Evolutionary conservation across 1,140 invertebrate genomes (phyloP), one percentile per base, ranked within the genome.

Genomic region (Philotrypesis tridentata): DNA sequence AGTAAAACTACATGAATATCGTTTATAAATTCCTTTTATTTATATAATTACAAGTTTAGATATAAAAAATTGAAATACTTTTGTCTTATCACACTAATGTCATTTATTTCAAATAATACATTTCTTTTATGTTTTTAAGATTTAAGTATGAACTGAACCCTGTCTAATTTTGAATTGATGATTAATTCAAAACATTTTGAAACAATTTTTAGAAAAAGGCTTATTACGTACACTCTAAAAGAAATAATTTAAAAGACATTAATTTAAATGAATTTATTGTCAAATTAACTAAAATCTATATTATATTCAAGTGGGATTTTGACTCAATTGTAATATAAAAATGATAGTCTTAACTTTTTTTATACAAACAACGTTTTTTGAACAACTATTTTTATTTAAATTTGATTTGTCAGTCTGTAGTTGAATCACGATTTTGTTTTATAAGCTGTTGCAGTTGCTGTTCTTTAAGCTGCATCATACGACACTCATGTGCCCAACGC

Each of bases 401-500:
- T 79, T 60, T 71, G 9, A 37, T 60, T 71, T 17, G 12, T 2
- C n/a, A 27, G 11, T 4, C 5, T 63, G 31, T n/a, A 68, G 37
- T 71, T 73, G 40, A 67, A 17, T 61, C 80, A 67, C 74, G 84
- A 79, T 55, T 85, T 76, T 87, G 84, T 72, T 88, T 84, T 17
- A 87, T 86, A 40, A 85, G 84, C 27, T 88, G 82, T 40, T 79
- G 83, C 82, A 88, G 87, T 48, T 79, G 84, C 79, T 90, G 87
- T 77, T 90, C 89, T 72, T 86, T 87, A 11, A 89, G 27, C 81
- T 90, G 85, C 87, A 91, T 90, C 84, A 90, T 88, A 21, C 86
- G 82, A 65, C 76, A 85, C 76, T 90, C 88, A 55, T 90, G 86
- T 33, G 85, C 85, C 84, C 87, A 89, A 29, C 85, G 84, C 65